phyloP scores from a whole-genome alignment of 2,888 invertebrate genomes.

The Tridacna gigas region DNA sequence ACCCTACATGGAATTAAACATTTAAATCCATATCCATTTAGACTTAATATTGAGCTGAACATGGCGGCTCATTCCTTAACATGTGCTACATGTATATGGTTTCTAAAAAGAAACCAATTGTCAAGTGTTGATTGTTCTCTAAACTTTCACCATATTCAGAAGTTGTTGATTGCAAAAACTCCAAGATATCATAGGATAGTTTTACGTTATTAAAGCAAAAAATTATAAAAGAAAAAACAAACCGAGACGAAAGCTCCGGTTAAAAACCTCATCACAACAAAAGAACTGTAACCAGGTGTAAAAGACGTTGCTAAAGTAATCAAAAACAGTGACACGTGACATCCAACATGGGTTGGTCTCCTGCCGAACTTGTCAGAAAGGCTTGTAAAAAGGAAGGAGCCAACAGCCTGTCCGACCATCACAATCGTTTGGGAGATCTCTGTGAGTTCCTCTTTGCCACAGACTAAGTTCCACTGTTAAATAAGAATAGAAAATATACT shows the following conservation, averaged over 20 bases:
- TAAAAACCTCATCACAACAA: conserved; percentile 58
- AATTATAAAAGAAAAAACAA: neutral
- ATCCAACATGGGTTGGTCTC: conserved; percentile 52
- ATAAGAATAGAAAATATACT: neutral
- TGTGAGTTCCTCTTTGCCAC: conserved; percentile 69
- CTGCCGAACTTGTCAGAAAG: conserved; percentile 74
- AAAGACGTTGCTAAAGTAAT: conserved; percentile 58
- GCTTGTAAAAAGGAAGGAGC: conserved; percentile 73
- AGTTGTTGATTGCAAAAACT: no score
- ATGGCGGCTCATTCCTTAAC: no score
- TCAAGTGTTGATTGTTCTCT: no score
- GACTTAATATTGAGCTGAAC: no score
- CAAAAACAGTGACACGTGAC: conserved; percentile 46
- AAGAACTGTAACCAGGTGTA: conserved; percentile 52
- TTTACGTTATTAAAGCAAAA: no score
- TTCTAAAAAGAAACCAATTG: no score
- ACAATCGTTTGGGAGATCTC: conserved; percentile 78
- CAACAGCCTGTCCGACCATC: conserved; percentile 75
- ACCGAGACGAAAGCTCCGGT: conserved; percentile 65
- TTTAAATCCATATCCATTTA: no score
- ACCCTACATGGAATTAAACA: no score
- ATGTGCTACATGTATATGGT: no score
- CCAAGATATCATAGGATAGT: no score
- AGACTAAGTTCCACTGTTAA: conserved; percentile 77
- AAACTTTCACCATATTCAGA: no score